Base-by-base conservation (phyloP, 2,888 invertebrate species). In the Polia nebulosa region DNA sequence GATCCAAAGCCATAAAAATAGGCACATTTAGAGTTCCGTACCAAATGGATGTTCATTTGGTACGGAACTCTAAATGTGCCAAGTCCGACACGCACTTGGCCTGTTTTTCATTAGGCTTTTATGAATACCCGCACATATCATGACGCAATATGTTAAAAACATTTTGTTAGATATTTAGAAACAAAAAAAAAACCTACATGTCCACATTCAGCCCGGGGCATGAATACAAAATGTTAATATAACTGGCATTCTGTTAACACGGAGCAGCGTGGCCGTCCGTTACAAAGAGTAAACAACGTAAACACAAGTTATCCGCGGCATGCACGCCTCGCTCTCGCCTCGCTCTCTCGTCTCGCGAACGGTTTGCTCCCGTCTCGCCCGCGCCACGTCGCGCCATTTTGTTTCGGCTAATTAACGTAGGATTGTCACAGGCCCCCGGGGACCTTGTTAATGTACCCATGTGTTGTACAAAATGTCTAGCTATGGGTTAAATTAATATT, bases 331-430 rank as follows among this genome's bases (percentile, higher is more conserved):
- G 36, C 64, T 20, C 32, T 20, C 32, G 32, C 57, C 29, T 25
- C 53, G 41, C 29, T 20, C n/a, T 15, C 44, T 39, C 39, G 56
- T 32, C 32, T 76, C 68, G 44, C 34, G 20, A 32, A 44, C 34
- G 63, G 62, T 51, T 59, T 62, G 65, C 61, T 61, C 68, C 55
- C 58, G 17, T 74, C 49, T 74, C 67, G 41, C 41, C 55, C 64
- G 62, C 67, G 69, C 75, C 83, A 86, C 80, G 83, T 76, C 74
- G 71, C 78, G 77, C 85, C 87, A 87, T 88, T 88, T 86, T 85
- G 88, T 87, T 87, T 85, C 75, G 72, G 81, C 85, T 88, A 88
- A 88, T 88, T 88, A 88, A 88, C 85, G 82, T 80, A 69, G 85
- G 80, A 87, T 84, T 84, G 88, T 85, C 82, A 75, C 81, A 76